Percentiles rank a stretch among this genome's conserved stretches.
Evolutionary conservation across 2,113 vertebrate species (phyloP).

Genomic region (Sinocyclocheilus maitianheensis): DNA sequence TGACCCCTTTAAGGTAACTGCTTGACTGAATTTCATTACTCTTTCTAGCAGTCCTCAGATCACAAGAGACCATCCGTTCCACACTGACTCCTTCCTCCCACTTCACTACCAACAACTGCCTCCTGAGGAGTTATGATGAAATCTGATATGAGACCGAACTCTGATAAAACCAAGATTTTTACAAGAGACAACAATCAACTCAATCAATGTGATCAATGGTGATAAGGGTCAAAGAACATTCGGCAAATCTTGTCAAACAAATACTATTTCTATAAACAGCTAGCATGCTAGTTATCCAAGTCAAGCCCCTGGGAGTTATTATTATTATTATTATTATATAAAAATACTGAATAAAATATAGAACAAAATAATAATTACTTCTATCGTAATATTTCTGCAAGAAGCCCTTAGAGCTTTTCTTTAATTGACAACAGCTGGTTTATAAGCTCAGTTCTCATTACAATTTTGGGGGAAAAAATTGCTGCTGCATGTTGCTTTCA

Average conservation of each 20-base stretch:
- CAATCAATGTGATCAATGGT: not conserved
- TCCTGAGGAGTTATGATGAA: not conserved
- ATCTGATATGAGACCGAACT: not conserved
- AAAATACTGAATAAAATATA: too few species aligned
- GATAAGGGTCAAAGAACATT: not conserved
- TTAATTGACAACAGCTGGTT: too few species aligned
- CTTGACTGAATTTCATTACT: slow-evolving; percentile 67
- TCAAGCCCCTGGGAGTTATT: too few species aligned
- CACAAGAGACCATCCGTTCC: slow-evolving; percentile 6
- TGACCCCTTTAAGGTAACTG: slow-evolving; percentile 61
- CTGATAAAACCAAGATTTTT: not conserved
- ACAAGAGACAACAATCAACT: not conserved
- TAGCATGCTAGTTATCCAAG: too few species aligned
- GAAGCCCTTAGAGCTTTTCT: too few species aligned
- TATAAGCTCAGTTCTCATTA: too few species aligned
- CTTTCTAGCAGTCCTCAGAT: slow-evolving; percentile 56
- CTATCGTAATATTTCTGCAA: too few species aligned
- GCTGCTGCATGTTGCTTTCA: too few species aligned
- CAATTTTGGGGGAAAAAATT: too few species aligned
- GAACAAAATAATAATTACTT: too few species aligned
- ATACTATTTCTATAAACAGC: too few species aligned
- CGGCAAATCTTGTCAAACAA: not conserved
- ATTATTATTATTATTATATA: too few species aligned
- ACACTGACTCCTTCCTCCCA: not conserved
- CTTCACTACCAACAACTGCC: not conserved